phyloP scores from a whole-genome alignment of 2,797 vertebrate species.

The Rhinoraja longicauda region DNA sequence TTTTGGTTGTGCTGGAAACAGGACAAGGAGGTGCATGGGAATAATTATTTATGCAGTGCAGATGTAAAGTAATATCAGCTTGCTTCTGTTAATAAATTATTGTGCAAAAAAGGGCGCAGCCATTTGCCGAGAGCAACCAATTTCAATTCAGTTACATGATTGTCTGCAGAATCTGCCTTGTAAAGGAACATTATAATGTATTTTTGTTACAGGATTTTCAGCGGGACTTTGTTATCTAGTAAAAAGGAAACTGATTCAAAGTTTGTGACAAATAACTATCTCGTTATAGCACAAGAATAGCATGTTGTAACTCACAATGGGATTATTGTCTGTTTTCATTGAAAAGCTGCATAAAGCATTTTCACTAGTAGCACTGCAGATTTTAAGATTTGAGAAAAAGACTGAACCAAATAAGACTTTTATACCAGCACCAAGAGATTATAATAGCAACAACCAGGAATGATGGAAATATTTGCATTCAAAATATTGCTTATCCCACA shows the following conservation, averaged over 20 bases:
- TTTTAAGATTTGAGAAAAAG: neutral
- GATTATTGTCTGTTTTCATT: neutral
- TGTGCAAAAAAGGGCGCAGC: neutral
- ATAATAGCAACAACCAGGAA: neutral
- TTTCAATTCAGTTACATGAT: neutral
- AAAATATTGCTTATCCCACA: neutral
- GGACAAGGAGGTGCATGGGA: neutral
- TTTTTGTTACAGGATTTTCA: neutral
- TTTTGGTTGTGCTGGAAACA: neutral
- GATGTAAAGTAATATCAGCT: neutral
- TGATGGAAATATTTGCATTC: neutral
- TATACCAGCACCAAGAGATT: neutral
- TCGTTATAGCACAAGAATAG: neutral
- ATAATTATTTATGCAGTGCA: constrained; percentile 19
- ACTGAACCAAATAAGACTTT: neutral
- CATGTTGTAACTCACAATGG: neutral
- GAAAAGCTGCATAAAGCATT: neutral
- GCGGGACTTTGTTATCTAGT: neutral
- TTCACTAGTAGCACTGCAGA: neutral
- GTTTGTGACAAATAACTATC: neutral
- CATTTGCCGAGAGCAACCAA: neutral
- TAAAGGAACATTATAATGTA: no score
- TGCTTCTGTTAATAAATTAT: neutral
- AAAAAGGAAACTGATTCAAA: neutral
- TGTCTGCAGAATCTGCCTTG: neutral